Percentiles rank a stretch among this genome's conserved stretches.
Conservation (phyloP, 1,140 invertebrate species). For the Lepidurus couesii region DNA sequence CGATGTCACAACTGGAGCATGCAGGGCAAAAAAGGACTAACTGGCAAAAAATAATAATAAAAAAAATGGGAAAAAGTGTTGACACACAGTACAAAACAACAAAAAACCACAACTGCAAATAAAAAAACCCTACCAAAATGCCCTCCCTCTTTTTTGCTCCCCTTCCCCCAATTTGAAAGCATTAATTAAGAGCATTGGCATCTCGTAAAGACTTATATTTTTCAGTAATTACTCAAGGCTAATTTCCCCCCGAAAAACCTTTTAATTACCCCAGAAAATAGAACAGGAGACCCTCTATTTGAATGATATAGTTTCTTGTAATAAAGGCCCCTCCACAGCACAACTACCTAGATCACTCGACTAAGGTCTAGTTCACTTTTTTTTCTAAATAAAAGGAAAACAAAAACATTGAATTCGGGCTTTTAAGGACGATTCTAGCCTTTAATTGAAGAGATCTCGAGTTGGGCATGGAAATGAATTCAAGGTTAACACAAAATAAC, state of each 20-base stretch:
- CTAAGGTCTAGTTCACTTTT: neutral
- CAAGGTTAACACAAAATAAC: neutral
- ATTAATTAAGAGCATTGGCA: neutral
- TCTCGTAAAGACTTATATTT: neutral
- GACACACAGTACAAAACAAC: neutral
- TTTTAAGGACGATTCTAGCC: neutral
- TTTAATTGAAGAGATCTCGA: no score
- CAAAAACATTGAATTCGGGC: no score
- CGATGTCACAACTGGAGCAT: neutral
- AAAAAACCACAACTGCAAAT: no score
- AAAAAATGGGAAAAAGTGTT: neutral
- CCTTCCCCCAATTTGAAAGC: neutral
- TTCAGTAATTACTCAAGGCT: neutral
- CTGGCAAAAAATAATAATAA: neutral
- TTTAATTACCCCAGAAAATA: neutral
- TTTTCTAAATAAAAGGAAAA: no score
- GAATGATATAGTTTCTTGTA: neutral
- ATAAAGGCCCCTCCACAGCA: slow-evolving; percentile 11
- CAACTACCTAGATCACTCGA: neutral
- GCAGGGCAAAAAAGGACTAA: neutral
- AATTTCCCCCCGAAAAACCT: neutral
- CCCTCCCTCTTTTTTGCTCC: no score
- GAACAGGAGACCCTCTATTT: neutral
- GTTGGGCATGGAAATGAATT: no score
- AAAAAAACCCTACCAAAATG: no score